A percentile compares a stretch with the other conserved stretches of the same genome.
Conservation (phyloP, 1,140 invertebrate species). For the Zaprionus lachaisei region DNA sequence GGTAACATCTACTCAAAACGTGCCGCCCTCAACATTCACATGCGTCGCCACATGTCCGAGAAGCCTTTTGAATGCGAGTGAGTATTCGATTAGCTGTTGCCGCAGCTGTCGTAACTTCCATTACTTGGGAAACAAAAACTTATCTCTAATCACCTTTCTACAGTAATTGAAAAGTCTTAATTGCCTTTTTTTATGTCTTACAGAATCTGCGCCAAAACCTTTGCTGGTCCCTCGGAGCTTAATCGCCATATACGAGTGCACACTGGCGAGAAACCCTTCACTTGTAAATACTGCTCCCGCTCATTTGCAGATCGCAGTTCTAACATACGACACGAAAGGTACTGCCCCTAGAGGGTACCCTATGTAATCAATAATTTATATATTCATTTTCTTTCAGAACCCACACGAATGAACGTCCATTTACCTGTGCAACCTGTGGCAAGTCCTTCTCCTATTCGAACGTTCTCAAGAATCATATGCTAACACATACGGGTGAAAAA, state of each 20-base stretch:
- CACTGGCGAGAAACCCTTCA: conserved; percentile 86
- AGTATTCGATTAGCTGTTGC: background rate
- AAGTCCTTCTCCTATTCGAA: conserved; percentile 90
- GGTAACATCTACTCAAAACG: conserved; percentile 79
- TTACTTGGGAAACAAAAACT: background rate
- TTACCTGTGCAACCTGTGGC: conserved; percentile 88
- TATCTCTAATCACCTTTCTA: background rate
- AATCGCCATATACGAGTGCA: conserved; percentile 79
- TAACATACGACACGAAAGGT: conserved; percentile 87
- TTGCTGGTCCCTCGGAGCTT: conserved; percentile 76
- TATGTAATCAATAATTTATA: conserved; percentile 6
- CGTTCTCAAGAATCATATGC: conserved; percentile 87
- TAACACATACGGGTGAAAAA: conserved; percentile 83
- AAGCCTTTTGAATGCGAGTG: conserved; percentile 83
- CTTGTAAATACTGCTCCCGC: conserved; percentile 90
- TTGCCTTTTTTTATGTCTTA: conserved; percentile 3
- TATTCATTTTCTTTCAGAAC: conserved; percentile 51
- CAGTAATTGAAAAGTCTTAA: background rate
- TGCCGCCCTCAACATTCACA: conserved; percentile 77
- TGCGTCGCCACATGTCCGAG: conserved; percentile 77
- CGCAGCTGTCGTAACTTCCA: background rate
- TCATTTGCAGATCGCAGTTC: conserved; percentile 88
- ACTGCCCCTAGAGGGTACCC: too few relatives aligned
- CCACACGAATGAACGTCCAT: conserved; percentile 92
- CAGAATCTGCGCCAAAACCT: conserved; percentile 77